Base-by-base conservation (phyloP, 2,888 invertebrate genomes). In the Xestobium rufovillosum region DNA sequence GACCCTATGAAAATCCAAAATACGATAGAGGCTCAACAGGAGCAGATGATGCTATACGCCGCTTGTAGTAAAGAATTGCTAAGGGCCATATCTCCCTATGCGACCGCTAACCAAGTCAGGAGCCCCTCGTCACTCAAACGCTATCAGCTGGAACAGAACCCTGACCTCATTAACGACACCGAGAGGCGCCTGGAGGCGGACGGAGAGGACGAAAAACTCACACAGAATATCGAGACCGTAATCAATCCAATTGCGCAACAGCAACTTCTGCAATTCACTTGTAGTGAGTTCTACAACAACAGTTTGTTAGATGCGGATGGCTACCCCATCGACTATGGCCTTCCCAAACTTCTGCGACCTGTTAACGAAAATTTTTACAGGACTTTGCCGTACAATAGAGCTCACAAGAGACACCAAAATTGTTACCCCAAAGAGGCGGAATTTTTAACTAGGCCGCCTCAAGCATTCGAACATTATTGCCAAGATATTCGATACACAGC, bases 151-250 rank as follows among this genome's bases (percentile, higher is more conserved):
- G 83, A 84, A 60, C 80, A 79, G 63, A 84, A 84, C 65, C 84
- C 84, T 36, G 84, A 85, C 66, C 71, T 85, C 59, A 81, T 85
- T 60, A 84, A 80, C 65, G 84, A 83, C 58, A 80, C 79, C 49
- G 82, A 82, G 66, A 68, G n/a, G 23, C 6, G 23, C 6, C 6
- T 6, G 23, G 23, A 19, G n/a, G 17, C 38, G 34, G 3, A 14
- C 31, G 11, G 27, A 26, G 35, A 11, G 36, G 35, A 30, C 44
- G 43, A 11, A 42, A 70, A 71, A 48, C 70, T n/a, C 8, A 39
- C 39, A 41, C 13, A 41, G 39, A 15, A 45, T 34, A 27, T 31
- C 28, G 69, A 52, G 69, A 67, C 50, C n/a, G 23, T 19, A 19
- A 19, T 19, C 8, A 28, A 10, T 28, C 10, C 28, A 10, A 28